Conservation (phyloP, 2,888 invertebrate genomes). For the Metopia argyrocephala region DNA sequence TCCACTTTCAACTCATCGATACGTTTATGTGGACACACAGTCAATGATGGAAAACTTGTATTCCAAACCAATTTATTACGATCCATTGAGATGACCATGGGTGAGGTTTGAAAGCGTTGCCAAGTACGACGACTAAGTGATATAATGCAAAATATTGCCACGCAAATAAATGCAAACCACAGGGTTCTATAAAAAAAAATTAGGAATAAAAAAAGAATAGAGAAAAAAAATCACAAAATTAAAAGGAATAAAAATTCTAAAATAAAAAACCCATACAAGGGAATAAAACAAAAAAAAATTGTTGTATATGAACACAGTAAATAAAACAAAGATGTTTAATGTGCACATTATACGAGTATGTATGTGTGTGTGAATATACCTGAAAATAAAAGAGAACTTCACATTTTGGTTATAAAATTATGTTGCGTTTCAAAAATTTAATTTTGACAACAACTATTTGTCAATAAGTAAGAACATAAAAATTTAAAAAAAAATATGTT, state of each 20-base stretch:
- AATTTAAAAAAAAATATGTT: background rate
- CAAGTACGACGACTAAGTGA: conserved; percentile 82
- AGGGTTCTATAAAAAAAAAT: conserved; percentile 78
- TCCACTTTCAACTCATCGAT: conserved; percentile 81
- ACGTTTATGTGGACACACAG: conserved; percentile 83
- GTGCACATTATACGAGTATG: background rate
- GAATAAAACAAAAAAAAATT: background rate
- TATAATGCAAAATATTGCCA: conserved; percentile 81
- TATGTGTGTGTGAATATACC: no score
- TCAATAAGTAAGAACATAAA: background rate
- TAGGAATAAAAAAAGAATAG: no score
- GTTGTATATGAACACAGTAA: background rate
- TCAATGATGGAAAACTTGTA: conserved; percentile 84
- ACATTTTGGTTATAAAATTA: no score
- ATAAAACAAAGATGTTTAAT: background rate
- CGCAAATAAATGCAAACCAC: conserved; percentile 80
- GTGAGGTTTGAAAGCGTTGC: conserved; percentile 84
- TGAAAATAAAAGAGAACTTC: no score
- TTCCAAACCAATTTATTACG: conserved; percentile 86
- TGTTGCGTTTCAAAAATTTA: no score
- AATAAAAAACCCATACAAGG: background rate
- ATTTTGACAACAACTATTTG: background rate
- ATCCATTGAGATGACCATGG: conserved; percentile 87
- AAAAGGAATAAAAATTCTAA: background rate
- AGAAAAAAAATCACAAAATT: background rate